These are phyloP conservation scores for Enoplosus armatus DNA, from an alignment of 2,797 vertebrate species.

Conservation along the genomic window DNA sequence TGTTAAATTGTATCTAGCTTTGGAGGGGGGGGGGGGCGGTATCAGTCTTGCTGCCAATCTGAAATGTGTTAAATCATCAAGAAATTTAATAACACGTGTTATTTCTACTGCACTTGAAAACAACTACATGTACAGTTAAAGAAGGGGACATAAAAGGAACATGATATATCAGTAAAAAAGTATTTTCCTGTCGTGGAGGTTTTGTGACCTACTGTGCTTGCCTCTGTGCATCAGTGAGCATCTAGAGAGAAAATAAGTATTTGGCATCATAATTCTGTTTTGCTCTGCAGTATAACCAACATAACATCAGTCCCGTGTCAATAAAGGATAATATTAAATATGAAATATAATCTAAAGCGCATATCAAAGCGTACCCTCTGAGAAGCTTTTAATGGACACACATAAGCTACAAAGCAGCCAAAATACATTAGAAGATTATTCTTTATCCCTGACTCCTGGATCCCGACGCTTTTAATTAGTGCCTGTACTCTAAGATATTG, in stretches of 20 bases:
- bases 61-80: slow-evolving; percentile 60
- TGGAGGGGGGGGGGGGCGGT: not conserved
- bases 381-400: slow-evolving; percentile 45
- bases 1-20: slow-evolving; percentile 69
- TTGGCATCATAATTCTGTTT: slow-evolving; percentile 3
- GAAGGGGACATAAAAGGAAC: slow-evolving; percentile 16
- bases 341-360: slow-evolving; percentile 21
- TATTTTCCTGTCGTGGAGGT: too few relatives aligned
- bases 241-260: slow-evolving; percentile 5
- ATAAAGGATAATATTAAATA: slow-evolving; percentile 29
- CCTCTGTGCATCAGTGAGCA: not conserved
- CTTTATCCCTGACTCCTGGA: slow-evolving; percentile 52
- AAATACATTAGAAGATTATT: slow-evolving; percentile 52
- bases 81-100: slow-evolving; percentile 48
- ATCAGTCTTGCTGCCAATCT: slow-evolving; percentile 46
- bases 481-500: slow-evolving; percentile 62
- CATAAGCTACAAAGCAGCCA: slow-evolving; percentile 44
- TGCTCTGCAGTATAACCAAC: not conserved
- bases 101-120: slow-evolving; percentile 12
- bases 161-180: not conserved
- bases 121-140: slow-evolving; percentile 8
- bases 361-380: slow-evolving; percentile 16
- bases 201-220: not conserved
- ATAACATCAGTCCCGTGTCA: slow-evolving; percentile 15
- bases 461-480: slow-evolving; percentile 74